Percentiles rank a stretch among this genome's conserved stretches.
These are phyloP conservation scores for Boulengeromyrus knoepffleri DNA, from an alignment of 2,113 vertebrate species.

Conservation along the genomic window DNA sequence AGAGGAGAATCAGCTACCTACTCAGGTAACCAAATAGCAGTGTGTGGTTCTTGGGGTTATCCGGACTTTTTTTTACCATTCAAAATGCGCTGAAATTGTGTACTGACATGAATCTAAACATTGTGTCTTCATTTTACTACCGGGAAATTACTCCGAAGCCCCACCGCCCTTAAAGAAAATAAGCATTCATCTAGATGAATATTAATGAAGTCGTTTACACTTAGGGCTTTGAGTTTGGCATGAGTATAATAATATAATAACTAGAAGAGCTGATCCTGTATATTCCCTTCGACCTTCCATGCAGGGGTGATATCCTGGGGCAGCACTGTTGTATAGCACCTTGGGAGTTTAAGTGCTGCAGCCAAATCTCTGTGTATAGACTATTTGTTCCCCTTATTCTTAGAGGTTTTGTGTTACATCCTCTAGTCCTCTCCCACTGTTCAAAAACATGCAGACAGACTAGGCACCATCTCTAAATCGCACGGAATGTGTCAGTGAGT, in stretches of 20 bases:
- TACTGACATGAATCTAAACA: neutral
- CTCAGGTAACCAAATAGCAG: slow-evolving; percentile 57
- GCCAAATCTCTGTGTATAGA: neutral
- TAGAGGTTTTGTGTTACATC: neutral
- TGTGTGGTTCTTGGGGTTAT: neutral
- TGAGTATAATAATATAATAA: neutral
- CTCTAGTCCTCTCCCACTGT: neutral
- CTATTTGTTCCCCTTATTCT: neutral
- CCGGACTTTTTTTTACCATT: neutral
- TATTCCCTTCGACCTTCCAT: neutral
- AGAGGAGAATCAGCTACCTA: slow-evolving; percentile 67
- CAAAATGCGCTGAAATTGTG: neutral
- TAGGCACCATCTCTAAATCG: neutral
- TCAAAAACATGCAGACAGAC: neutral
- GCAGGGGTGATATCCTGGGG: neutral
- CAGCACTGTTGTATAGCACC: neutral
- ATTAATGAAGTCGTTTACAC: neutral
- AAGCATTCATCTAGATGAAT: neutral
- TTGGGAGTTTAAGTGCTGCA: neutral
- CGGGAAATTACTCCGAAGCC: neutral
- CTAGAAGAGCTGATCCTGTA: neutral
- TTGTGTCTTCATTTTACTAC: neutral
- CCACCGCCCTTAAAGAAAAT: neutral
- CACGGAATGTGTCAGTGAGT: neutral
- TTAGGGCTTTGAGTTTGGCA: neutral